Percentiles rank a stretch among this genome's conserved stretches.
Evolutionary conservation across 1,140 invertebrate species (phyloP).

Genomic region (Sinella curviseta): DNA sequence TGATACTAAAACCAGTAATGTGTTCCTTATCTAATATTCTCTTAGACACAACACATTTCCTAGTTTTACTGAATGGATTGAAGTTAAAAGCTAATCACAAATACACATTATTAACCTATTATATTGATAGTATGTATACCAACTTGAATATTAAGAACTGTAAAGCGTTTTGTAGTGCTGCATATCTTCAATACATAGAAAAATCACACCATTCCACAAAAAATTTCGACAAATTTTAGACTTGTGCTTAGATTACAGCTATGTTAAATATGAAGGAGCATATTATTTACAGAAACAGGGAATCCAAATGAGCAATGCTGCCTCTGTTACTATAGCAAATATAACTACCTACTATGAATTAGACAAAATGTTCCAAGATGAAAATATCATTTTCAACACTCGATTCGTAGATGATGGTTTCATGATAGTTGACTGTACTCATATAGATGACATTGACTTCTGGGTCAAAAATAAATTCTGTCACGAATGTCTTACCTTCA

Average conservation of each 20-base stretch:
- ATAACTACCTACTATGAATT: slow-evolving; percentile 4
- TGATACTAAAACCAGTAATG: slow-evolving; percentile 6
- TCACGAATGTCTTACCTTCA: background rate
- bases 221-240: background rate
- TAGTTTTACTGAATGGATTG: background rate
- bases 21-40: background rate
- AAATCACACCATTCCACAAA: background rate
- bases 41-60: slow-evolving; percentile 6
- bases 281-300: background rate
- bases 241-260: slow-evolving; percentile 1
- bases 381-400: background rate
- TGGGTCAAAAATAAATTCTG: too few species aligned
- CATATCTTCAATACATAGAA: too few species aligned
- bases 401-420: too few species aligned
- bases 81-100: background rate
- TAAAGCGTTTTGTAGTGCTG: background rate
- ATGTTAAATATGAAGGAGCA: background rate
- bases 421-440: too few species aligned
- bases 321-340: slow-evolving; percentile 12
- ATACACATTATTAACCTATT: background rate
- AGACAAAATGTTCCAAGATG: background rate
- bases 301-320: too few species aligned
- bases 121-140: background rate
- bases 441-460: background rate
- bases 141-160: background rate